These are phyloP conservation scores for Neoseiulus cucumeris DNA, from an alignment of 1,140 invertebrate species.

Conservation along the genomic window DNA sequence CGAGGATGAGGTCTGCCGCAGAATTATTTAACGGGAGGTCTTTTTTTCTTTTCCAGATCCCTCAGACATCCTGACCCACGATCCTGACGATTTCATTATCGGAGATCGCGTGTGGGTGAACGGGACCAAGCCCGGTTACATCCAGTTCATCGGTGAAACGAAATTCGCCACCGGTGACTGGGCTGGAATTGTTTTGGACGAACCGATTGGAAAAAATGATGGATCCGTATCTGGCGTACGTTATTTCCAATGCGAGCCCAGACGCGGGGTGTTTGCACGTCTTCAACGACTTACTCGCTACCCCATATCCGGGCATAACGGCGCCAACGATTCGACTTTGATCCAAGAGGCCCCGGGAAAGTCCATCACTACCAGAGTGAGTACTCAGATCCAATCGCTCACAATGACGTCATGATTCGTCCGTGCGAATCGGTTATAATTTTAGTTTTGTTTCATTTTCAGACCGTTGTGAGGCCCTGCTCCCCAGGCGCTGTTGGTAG, in stretches of 20 bases:
- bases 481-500: background rate
- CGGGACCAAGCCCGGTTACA: slow-evolving; percentile 76
- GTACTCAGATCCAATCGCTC: too few relatives aligned
- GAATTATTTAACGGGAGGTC: too few relatives aligned
- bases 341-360: background rate
- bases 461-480: background rate
- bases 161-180: slow-evolving; percentile 78
- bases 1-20: too few relatives aligned
- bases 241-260: slow-evolving; percentile 84
- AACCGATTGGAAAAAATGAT: slow-evolving; percentile 90
- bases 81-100: slow-evolving; percentile 80
- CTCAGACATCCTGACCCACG: slow-evolving; percentile 4
- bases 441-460: background rate
- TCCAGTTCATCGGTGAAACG: slow-evolving; percentile 94
- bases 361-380: background rate
- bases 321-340: background rate
- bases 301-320: slow-evolving; percentile 8
- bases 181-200: slow-evolving; percentile 88
- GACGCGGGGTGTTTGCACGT: slow-evolving; percentile 72
- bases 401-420: too few relatives aligned
- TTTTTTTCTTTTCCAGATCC: background rate
- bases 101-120: slow-evolving; percentile 86
- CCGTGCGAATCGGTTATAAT: too few relatives aligned
- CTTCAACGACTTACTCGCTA: slow-evolving; percentile 19
- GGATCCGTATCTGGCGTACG: slow-evolving; percentile 73